These are phyloP conservation scores for Diarsia brunnea DNA, from an alignment of 2,888 invertebrate genomes.

Conservation along the genomic window DNA sequence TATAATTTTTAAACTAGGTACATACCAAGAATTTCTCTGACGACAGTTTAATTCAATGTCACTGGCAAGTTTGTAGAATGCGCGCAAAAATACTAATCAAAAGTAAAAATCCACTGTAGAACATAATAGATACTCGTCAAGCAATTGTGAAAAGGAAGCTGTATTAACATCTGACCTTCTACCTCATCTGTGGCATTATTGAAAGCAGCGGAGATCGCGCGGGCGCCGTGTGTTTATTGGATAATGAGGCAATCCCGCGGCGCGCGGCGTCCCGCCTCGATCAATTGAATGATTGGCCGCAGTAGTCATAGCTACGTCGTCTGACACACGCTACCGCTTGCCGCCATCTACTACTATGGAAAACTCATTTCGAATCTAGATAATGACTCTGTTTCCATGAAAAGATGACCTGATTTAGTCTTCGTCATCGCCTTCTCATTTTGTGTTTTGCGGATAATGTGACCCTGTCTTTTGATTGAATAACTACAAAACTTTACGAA, in stretches of 20 bases:
- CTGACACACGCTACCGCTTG: slow-evolving; percentile 41
- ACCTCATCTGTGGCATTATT: slow-evolving; percentile 68
- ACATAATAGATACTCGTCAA: slow-evolving; percentile 13
- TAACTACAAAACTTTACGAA: no score
- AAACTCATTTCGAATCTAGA: slow-evolving; percentile 33
- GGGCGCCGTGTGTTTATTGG: slow-evolving; percentile 83
- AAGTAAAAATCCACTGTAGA: not conserved
- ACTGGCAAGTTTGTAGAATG: not conserved
- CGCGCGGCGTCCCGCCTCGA: slow-evolving; percentile 79
- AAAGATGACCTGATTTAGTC: not conserved
- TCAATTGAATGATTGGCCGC: slow-evolving; percentile 85
- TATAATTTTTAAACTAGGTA: slow-evolving; percentile 40
- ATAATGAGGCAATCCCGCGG: slow-evolving; percentile 85
- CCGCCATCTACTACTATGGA: slow-evolving; percentile 36
- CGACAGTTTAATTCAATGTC: slow-evolving; percentile 47
- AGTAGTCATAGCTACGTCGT: slow-evolving; percentile 78
- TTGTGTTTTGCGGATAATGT: not conserved
- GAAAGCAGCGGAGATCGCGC: slow-evolving; percentile 71
- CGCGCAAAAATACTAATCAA: slow-evolving; percentile 10
- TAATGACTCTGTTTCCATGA: not conserved
- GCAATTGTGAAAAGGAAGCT: slow-evolving; percentile 51
- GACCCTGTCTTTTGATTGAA: not conserved
- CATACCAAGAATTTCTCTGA: slow-evolving; percentile 56
- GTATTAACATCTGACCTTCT: slow-evolving; percentile 60
- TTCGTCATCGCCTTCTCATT: not conserved